phyloP scores from a whole-genome alignment of 2,113 vertebrate genomes.

The Myrmecophaga tridactyla region DNA sequence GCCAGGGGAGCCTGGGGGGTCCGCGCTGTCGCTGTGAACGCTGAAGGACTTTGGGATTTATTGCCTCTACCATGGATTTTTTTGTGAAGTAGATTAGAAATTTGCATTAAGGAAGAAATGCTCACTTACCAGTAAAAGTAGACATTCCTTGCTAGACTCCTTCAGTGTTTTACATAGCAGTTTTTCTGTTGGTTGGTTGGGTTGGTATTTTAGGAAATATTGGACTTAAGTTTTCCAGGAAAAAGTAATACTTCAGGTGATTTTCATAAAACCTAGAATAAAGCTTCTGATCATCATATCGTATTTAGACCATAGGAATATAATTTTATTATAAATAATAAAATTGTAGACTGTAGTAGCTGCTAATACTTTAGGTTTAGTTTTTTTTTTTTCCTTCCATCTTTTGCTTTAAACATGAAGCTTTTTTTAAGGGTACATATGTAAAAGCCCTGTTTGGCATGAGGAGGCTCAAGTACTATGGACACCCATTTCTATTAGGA shows the following conservation, averaged over 20 bases:
- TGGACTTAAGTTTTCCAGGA: background rate
- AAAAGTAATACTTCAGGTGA: background rate
- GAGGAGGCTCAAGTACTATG: background rate
- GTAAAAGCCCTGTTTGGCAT: background rate
- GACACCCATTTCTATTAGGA: background rate
- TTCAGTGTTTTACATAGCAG: background rate
- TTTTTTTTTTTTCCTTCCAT: conserved; percentile 46
- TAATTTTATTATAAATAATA: background rate
- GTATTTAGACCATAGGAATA: conserved; percentile 5
- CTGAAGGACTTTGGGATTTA: background rate
- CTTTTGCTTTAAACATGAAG: conserved; percentile 33
- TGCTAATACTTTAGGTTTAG: background rate
- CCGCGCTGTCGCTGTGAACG: background rate
- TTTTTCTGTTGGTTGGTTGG: background rate
- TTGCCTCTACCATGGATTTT: background rate
- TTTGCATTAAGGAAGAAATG: background rate
- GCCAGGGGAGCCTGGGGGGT: background rate
- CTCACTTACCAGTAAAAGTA: background rate
- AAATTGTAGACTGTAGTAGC: conserved; percentile 27
- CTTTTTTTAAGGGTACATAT: background rate
- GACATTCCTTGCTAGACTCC: background rate
- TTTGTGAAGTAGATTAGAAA: background rate
- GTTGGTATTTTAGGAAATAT: conserved; percentile 6
- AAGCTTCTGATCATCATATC: background rate
- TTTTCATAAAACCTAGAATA: conserved; percentile 20